A percentile compares a stretch with the other conserved stretches of the same genome.
Evolutionary conservation across 2,113 vertebrate genomes (phyloP).

Genomic region (Oncorhynchus clarkii): DNA sequence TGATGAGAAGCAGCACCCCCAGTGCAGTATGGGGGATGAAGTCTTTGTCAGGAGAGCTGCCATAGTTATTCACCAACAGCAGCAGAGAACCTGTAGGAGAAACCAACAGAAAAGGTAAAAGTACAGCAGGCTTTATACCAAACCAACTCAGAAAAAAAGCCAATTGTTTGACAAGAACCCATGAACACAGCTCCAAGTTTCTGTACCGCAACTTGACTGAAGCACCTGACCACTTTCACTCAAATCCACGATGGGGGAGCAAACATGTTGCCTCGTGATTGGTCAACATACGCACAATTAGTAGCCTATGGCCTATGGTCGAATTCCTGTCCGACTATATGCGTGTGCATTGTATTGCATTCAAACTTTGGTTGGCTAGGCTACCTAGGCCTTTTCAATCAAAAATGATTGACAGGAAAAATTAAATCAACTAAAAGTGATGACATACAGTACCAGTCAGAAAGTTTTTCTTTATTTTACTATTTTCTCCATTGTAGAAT

Average conservation of each 20-base stretch:
- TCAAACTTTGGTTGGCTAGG: no score
- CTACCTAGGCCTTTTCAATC: no score
- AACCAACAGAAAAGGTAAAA: neutral
- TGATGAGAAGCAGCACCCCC: slow-evolving; percentile 79
- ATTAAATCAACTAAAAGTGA: no score
- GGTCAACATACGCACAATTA: no score
- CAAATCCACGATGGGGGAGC: neutral
- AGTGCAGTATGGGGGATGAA: slow-evolving; percentile 76
- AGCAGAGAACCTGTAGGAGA: slow-evolving; percentile 74
- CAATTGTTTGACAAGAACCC: neutral
- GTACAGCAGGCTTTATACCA: neutral
- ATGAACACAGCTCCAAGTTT: neutral
- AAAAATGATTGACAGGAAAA: no score
- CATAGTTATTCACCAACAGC: slow-evolving; percentile 78
- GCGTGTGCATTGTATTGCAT: no score
- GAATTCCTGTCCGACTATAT: no score
- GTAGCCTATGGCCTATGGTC: no score
- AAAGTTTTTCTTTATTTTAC: no score
- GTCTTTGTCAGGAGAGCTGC: slow-evolving; percentile 34
- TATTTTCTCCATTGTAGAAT: no score
- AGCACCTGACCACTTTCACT: neutral
- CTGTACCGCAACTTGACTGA: neutral
- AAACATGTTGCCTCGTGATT: no score
- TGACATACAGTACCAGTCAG: no score
- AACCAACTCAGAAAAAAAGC: neutral